These are phyloP conservation scores for Melikaiella ostensackeni DNA, from an alignment of 2,888 invertebrate species.

Conservation along the genomic window DNA sequence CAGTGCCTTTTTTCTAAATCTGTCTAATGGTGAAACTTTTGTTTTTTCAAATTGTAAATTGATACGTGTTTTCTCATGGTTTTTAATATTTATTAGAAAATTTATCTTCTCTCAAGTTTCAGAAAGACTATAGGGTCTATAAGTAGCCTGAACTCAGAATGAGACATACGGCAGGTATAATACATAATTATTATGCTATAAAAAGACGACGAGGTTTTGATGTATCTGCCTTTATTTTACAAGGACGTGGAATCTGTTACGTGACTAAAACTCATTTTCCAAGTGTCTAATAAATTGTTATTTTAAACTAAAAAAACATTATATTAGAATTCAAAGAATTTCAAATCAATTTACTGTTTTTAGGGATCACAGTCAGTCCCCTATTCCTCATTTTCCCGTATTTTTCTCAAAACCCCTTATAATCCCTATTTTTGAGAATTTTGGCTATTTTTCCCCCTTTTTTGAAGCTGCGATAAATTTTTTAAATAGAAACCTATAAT, in stretches of 20 bases:
- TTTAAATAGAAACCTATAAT: too few relatives aligned
- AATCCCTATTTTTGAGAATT: too few relatives aligned
- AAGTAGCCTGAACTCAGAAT: conserved; percentile 4
- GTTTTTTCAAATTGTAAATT: background rate
- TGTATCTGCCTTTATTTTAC: background rate
- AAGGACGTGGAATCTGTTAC: conserved; percentile 10
- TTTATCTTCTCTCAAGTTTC: background rate
- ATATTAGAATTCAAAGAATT: background rate
- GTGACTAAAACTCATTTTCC: background rate
- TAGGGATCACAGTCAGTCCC: too few relatives aligned
- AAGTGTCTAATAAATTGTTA: background rate
- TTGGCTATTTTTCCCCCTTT: too few relatives aligned
- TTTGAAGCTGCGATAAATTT: too few relatives aligned
- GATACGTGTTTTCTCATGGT: background rate
- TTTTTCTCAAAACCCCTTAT: too few relatives aligned
- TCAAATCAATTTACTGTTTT: too few relatives aligned
- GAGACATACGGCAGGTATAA: conserved; percentile 1
- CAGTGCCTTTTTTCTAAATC: background rate
- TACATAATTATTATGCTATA: background rate
- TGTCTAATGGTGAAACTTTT: too few relatives aligned
- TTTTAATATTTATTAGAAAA: background rate
- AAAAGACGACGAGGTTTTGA: conserved; percentile 14
- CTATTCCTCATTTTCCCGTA: too few relatives aligned
- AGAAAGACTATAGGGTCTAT: background rate
- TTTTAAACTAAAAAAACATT: background rate